A percentile compares a stretch with the other conserved stretches of the same genome.
Conservation (phyloP, 2,113 vertebrate genomes). For the chimpanzee (Pan troglodytes) region DNA sequence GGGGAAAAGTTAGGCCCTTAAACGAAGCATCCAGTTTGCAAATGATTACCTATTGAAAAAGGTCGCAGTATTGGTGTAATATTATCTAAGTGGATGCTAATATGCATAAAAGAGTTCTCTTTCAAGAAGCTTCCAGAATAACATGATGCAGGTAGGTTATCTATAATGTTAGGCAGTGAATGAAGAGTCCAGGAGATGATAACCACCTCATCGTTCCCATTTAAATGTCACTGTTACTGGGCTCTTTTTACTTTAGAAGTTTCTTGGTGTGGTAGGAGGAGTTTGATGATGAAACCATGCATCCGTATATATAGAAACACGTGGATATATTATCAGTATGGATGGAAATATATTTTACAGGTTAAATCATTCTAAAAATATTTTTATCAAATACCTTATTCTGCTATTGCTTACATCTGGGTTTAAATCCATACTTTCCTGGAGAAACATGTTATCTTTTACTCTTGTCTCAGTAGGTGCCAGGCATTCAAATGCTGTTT, state of each 20-base stretch:
- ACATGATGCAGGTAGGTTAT: not conserved
- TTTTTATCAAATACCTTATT: not conserved
- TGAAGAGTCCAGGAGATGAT: not conserved
- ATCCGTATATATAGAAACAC: not conserved
- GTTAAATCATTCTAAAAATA: not conserved
- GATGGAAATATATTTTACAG: not conserved
- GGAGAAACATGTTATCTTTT: not conserved
- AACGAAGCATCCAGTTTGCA: not conserved
- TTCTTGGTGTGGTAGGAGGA: not conserved
- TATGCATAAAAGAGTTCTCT: not conserved
- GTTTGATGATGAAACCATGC: not conserved
- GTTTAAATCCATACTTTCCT: conserved; percentile 20
- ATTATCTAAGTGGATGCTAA: not conserved
- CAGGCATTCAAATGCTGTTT: conserved; percentile 22
- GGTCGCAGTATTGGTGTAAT: not conserved
- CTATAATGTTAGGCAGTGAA: not conserved
- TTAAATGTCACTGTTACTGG: not conserved
- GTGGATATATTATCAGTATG: not conserved
- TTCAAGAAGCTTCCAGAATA: not conserved
- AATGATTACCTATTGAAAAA: not conserved
- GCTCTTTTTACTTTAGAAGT: not conserved
- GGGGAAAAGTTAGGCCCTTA: not conserved
- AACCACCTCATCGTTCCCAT: not conserved
- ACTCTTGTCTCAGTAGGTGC: not conserved
- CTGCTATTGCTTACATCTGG: not conserved